These are phyloP conservation scores for Aphelinus atriplicis DNA, from an alignment of 1,140 invertebrate genomes.

Conservation along the genomic window DNA sequence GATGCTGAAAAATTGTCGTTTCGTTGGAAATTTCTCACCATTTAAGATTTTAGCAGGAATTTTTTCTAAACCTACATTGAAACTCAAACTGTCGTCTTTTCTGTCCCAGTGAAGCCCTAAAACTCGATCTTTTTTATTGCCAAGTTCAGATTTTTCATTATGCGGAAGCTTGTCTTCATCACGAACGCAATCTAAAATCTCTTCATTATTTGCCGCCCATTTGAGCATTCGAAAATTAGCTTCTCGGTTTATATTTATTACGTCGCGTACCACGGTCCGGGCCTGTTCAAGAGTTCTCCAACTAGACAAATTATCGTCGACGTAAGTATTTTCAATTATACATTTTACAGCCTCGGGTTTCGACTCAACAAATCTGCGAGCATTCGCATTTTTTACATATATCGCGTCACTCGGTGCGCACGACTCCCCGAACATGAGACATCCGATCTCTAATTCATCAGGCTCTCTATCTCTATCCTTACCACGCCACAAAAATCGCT, in stretches of 20 bases:
- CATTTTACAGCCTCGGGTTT: background rate
- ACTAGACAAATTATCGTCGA: slow-evolving; percentile 37
- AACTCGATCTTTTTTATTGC: background rate
- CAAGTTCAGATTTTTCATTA: too few relatives aligned
- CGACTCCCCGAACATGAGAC: slow-evolving; percentile 52
- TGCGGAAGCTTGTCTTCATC: too few relatives aligned
- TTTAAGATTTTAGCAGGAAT: slow-evolving; percentile 6
- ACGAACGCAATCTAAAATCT: too few relatives aligned
- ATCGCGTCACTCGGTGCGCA: slow-evolving; percentile 50
- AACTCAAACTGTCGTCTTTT: background rate
- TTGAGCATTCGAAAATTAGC: too few relatives aligned
- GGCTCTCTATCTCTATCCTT: slow-evolving; percentile 25
- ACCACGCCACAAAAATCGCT: slow-evolving; percentile 50
- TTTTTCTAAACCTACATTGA: slow-evolving; percentile 11
- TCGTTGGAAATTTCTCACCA: slow-evolving; percentile 35
- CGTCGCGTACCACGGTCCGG: background rate
- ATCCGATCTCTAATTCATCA: slow-evolving; percentile 47
- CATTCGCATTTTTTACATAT: slow-evolving; percentile 35
- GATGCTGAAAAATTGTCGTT: slow-evolving; percentile 31
- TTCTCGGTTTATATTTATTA: background rate
- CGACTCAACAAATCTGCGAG: background rate
- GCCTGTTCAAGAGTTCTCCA: slow-evolving; percentile 23
- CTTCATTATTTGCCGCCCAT: too few relatives aligned
- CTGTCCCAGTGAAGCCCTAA: slow-evolving; percentile 28
- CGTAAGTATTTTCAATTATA: slow-evolving; percentile 15